Base-by-base conservation (phyloP, 53 echinoderm and acorn worm genomes). In the Actinopyga echinites region DNA sequence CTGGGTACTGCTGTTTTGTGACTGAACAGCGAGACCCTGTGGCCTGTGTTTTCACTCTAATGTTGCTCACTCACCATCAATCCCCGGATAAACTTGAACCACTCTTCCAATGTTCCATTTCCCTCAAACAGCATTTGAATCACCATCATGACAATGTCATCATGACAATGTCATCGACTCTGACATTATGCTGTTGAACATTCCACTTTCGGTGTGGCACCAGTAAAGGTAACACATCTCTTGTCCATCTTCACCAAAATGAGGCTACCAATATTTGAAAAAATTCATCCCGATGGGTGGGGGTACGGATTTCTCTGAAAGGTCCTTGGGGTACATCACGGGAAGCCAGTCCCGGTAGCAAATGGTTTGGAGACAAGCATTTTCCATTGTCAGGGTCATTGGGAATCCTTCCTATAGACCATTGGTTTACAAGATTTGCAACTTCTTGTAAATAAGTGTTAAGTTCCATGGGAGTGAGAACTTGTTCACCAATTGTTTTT, bases 371-470 rank as follows among this genome's bases (percentile, higher is more conserved):
- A 30, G 62, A 77, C 9, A 85, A 19, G 86, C 63, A 85, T 2
- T 56, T 58, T 30, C 86, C 86, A 40, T 79, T 64, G 24, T 86
- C 86, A 60, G 86, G 79, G 22, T 79, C 86, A 64, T 79, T 79
- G 11, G 80, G 86, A 6, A 25, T 30, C 56, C 86, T 75, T 3
- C 86, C 86, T 3, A 85, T 85, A 10, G 65, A 78, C 19, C 86
- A 24, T 40, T 79, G 34, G 37, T 78, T 79, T 17, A 85, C 86
- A 25, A 85, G 79, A 56, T 85, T 78, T 3, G 79, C 79, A 29
- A 85, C 44, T 29, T 85, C 86, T 42, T 60, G 28, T 26, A 63
- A 62, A 30, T 35, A 82, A 26, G 82, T 82, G 56, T 62, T 61
- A 13, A 82, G 64, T 37, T 85, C 86, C 69, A 85, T 77, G 21